Evolutionary conservation across 2,888 invertebrate genomes (phyloP), one percentile per base, ranked within the genome.

Genomic region (Catocala nupta): DNA sequence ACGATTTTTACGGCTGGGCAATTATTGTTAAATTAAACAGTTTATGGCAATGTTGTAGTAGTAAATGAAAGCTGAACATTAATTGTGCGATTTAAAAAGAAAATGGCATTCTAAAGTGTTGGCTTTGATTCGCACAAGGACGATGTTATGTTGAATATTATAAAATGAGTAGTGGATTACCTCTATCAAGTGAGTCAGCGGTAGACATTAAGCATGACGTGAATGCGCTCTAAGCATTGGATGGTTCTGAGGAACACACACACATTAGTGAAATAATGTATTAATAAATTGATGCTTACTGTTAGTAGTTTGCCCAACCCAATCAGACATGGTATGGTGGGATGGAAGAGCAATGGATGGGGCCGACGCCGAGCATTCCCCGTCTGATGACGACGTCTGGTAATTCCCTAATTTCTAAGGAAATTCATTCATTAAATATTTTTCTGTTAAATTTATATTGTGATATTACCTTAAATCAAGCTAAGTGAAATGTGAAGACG

Each of bases 261-360:
- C 10, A 43, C 9, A 47, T 47, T 47, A 47, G 47, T 47, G 51
- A 56, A 58, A 49, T 58, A 53, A 47, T 60, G 42, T 48, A 63
- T 67, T 66, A 73, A 75, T 68, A 72, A 77, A 80, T 75, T 65
- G 70, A 81, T 84, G 82, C 90, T 93, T 95, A 95, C 98, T 98
- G 89, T 98, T 98, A 78, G 98, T 97, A 50, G 98, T 98, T 69
- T 98, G 96, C 65, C 97, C 98, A 90, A 97, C 96, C 97, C 98
- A 98, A 90, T 98, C 98, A 50, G 97, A 96, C 80, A 97, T 93
- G 82, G 91, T 94, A 82, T 94, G 94, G 82, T 94, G 94, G 75
- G 94, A 94, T 66, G 94, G 94, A 73, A 94, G 91, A 60, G 93
- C 94, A 79, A 95, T 93, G 63, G 95, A 95, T 12, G 96, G 96